Evolutionary conservation across 2,797 vertebrate species (phyloP), one percentile per base, ranked within the genome.

Genomic region (Lithobates sylvaticus): DNA sequence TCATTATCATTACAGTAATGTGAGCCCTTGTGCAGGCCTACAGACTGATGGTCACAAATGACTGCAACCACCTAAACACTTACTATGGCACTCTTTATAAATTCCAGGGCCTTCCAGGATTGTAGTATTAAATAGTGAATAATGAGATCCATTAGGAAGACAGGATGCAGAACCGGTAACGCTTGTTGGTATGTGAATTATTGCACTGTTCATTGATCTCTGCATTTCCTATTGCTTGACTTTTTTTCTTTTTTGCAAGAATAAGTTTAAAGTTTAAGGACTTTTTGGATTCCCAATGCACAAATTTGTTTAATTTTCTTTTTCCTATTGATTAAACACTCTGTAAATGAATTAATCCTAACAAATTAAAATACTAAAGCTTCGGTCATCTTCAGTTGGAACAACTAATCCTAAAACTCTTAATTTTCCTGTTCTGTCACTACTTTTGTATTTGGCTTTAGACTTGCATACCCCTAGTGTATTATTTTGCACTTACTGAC

Each of bases 401-500:
- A 61, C 34, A 36, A 34, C 29, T 54, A 58, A 58, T 79, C 10
- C 36, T 65, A 9, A 26, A 42, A 12, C 34, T 64, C 29, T 8
- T 39, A 34, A 9, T 44, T 69, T 68, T 47, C 26, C 3, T 78
- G 26, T 50, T 69, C n/a, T 69, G 69, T 71, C 34, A 23, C 6
- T n/a, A 13, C 6, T 23, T 61, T 72, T 42, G 9, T 39, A 12
- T 39, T 72, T 61, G 21, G 23, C 36, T 72, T 42, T 23, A 34
- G 32, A 36, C 3, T 80, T 70, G 13, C 54, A 54, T 80, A 47
- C 21, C 67, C 27, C 23, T 26, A 70, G 26, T 80, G 32, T 80
- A 47, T 81, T 58, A 81, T 81, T 58, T 81, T 54, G 67, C 47
- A 36, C 44, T 58, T 58, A 54, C 58, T 81, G 79, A 72, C 47